phyloP scores from a whole-genome alignment of 2,113 vertebrate genomes.

The Gorsachius goisagi region DNA sequence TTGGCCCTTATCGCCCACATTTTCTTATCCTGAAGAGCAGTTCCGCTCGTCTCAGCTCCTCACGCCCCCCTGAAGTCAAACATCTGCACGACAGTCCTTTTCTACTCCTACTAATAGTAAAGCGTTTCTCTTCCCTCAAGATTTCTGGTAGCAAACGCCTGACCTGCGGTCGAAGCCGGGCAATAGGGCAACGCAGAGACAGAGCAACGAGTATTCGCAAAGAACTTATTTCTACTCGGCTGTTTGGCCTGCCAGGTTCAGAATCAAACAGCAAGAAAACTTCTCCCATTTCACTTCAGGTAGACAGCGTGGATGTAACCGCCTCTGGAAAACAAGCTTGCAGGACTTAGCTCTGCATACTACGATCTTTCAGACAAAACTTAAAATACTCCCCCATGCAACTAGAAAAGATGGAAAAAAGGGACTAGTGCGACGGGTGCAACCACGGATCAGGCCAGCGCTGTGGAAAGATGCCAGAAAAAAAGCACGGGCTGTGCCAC shows the following conservation, averaged over 20 bases:
- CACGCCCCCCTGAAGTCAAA: background rate
- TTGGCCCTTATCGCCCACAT: background rate
- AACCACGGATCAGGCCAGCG: fast-evolving
- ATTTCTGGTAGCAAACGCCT: background rate
- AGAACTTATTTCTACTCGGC: background rate
- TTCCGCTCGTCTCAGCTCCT: background rate
- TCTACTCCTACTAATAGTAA: fast-evolving
- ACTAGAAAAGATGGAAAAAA: background rate
- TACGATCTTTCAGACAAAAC: too few species aligned
- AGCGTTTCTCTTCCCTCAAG: background rate
- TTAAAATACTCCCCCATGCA: background rate
- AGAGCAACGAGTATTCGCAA: fast-evolving
- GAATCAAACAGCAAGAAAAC: background rate
- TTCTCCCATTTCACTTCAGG: background rate
- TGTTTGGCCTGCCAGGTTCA: background rate
- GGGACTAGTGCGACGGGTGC: fast-evolving
- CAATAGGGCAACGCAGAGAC: fast-evolving
- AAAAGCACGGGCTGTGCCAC: too few species aligned
- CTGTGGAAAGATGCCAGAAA: fast-evolving
- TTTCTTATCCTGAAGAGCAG: background rate
- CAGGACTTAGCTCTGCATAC: fast-evolving
- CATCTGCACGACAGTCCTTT: background rate
- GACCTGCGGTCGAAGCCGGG: fast-evolving
- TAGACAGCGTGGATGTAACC: fast-evolving
- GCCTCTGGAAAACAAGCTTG: fast-evolving